Evolutionary conservation across 1,140 invertebrate genomes (phyloP), one percentile per base, ranked within the genome.

Genomic region (Bilobella aurantiaca): DNA sequence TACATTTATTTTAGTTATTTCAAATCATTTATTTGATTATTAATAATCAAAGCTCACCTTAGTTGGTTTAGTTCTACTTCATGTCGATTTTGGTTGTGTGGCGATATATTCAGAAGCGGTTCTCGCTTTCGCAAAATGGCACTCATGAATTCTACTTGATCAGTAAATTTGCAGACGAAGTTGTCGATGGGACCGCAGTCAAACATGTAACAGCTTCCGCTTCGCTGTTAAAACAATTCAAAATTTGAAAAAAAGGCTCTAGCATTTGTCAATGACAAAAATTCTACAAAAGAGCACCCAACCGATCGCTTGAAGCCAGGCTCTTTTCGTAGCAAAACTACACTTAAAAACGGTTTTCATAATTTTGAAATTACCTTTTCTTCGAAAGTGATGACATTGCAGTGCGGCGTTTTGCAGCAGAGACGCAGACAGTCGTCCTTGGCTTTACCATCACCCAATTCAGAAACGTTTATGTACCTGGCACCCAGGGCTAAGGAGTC

Each of bases 381-480:
- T 77, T 96, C 91, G 74, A 88, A 95, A 68, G 95, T 87, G 75
- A 92, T 93, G 12, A 94, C 90, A 77, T 94, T 92, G 75, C 93
- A 96, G 56, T 82, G 78, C 25, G 87, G 84, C 0, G 89, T 93
- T 75, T 89, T 84, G 76, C 91, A 94, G 78, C 93, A 96, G 59
- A 90, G 82, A 30, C 84, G 82, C 63, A 92, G 79, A 77, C 92
- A 95, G 72, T 93, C 89, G 73, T 87, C 82, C 65, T 86, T 82
- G 27, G 85, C 83, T 68, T 76, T 76, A 1, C 47, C 12, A 14
- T 67, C 60, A 37, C 85, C 82, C 70, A 93, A 79, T 74, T 93
- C 89, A 30, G 87, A 82, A 74, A 90, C 90, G 73, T 88, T 91
- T 8, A 95, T 79, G 79, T 90, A 95, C 74, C 88, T 88, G 14